These are phyloP conservation scores for Drosophila mojavensis DNA, from an alignment of 1,140 invertebrate genomes.

Conservation along the genomic window DNA sequence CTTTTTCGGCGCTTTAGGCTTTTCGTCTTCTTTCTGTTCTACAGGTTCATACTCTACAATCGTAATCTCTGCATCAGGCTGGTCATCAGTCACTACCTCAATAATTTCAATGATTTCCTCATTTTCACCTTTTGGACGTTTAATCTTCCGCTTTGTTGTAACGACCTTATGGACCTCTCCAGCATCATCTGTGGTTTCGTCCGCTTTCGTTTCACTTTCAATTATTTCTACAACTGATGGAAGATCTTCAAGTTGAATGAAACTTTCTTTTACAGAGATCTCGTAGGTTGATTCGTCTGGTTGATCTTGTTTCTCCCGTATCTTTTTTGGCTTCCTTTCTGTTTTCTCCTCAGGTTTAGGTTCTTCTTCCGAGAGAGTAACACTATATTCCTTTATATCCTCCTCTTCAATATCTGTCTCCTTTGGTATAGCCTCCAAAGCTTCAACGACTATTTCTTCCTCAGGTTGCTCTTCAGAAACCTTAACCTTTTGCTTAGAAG, in stretches of 20 bases:
- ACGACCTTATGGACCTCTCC: conserved; percentile 80
- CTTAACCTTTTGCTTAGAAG: conserved; percentile 62
- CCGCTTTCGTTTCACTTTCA: conserved; percentile 69
- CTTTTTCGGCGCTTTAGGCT: conserved; percentile 68
- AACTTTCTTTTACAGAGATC: conserved; percentile 55
- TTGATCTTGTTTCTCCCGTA: conserved; percentile 10
- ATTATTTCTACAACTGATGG: conserved; percentile 59
- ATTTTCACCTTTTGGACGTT: conserved; percentile 76
- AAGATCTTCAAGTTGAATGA: conserved; percentile 33
- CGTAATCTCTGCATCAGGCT: conserved; percentile 80
- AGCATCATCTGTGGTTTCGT: conserved; percentile 67
- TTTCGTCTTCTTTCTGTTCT: conserved; percentile 49
- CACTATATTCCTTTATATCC: conserved; percentile 20
- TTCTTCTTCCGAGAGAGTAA: conserved; percentile 41
- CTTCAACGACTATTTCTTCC: conserved; percentile 26
- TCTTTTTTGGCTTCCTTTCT: conserved; percentile 39
- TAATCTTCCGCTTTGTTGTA: conserved; percentile 84
- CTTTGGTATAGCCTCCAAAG: conserved; percentile 29
- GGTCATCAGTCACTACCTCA: conserved; percentile 81
- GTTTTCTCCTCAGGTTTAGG: conserved; percentile 11
- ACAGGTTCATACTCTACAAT: conserved; percentile 72
- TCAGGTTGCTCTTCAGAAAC: conserved; percentile 42
- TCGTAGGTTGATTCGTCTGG: conserved; percentile 38
- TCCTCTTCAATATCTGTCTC: conserved; percentile 57
- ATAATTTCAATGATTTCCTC: conserved; percentile 83